Conservation (phyloP, 2,888 invertebrate species). For the Platycnemis pennipes region DNA sequence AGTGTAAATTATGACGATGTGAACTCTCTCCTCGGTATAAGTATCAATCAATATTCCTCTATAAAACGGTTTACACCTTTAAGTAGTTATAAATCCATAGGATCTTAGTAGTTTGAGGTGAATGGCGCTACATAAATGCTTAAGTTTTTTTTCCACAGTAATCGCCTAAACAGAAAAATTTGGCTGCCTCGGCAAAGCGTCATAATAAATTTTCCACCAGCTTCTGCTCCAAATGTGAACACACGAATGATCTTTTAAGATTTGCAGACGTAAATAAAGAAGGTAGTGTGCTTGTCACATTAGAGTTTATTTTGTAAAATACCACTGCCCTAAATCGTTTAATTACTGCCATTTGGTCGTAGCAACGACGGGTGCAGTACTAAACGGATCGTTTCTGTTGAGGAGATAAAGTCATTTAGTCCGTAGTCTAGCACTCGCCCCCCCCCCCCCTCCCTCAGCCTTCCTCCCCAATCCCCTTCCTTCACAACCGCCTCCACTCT, state of each 20-base stretch:
- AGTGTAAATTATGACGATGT: too few species aligned
- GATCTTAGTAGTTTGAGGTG: too few species aligned
- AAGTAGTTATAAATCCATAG: too few species aligned
- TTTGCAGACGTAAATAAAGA: not conserved
- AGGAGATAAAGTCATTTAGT: constrained; percentile 39
- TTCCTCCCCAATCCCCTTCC: not conserved
- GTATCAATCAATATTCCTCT: too few species aligned
- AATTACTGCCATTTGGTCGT: constrained; percentile 28
- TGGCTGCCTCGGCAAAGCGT: not conserved
- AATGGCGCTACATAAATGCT: too few species aligned
- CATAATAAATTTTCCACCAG: not conserved
- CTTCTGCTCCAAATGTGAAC: not conserved
- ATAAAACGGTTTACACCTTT: too few species aligned
- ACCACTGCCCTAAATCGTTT: not conserved
- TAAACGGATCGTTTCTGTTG: constrained; percentile 31
- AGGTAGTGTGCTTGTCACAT: not conserved
- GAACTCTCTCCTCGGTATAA: too few species aligned
- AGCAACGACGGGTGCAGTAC: not conserved
- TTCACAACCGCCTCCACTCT: not conserved
- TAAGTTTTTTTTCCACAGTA: too few species aligned
- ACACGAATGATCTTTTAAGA: not conserved
- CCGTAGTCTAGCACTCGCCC: not conserved
- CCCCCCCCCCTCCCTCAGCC: not conserved
- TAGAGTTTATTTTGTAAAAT: not conserved
- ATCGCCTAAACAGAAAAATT: too few species aligned